Evolutionary conservation across 2,797 vertebrate species (phyloP).

Genomic region (Crocodylus rhombifer): DNA sequence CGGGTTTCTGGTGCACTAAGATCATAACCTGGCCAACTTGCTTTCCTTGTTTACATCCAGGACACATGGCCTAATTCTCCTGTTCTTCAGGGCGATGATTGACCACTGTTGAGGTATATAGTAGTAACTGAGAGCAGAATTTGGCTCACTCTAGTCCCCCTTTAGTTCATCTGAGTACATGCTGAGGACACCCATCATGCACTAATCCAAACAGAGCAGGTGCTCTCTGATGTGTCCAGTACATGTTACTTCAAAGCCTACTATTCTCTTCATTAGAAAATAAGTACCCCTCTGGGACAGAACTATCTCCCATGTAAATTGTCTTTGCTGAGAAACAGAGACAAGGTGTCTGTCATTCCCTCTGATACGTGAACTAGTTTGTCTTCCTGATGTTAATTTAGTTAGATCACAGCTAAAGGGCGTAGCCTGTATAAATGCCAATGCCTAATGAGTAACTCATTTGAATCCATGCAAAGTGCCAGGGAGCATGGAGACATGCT

Average conservation of each 20-base stretch:
- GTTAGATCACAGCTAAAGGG: slow-evolving; percentile 67
- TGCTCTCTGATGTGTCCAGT: background rate
- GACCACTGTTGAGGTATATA: background rate
- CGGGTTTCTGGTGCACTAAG: background rate
- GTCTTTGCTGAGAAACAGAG: background rate
- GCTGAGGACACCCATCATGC: background rate
- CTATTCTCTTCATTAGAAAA: background rate
- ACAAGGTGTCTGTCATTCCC: slow-evolving; percentile 20
- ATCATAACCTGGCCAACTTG: background rate
- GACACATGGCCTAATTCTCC: background rate
- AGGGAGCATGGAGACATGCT: slow-evolving; percentile 82
- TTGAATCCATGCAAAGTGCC: slow-evolving; percentile 84
- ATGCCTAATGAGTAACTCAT: slow-evolving; percentile 84
- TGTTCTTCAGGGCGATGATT: background rate
- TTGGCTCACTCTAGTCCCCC: background rate
- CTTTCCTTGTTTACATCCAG: background rate
- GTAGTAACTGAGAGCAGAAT: background rate
- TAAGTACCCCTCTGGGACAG: background rate
- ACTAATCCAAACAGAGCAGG: background rate
- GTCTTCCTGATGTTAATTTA: slow-evolving; percentile 58
- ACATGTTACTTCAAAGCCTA: background rate
- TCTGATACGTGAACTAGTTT: slow-evolving; percentile 8
- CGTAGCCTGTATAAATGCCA: slow-evolving; percentile 79
- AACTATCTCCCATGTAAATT: background rate
- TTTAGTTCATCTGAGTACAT: background rate